Evolutionary conservation across 2,797 vertebrate genomes (phyloP).

Genomic region (Fistularia commersonii): DNA sequence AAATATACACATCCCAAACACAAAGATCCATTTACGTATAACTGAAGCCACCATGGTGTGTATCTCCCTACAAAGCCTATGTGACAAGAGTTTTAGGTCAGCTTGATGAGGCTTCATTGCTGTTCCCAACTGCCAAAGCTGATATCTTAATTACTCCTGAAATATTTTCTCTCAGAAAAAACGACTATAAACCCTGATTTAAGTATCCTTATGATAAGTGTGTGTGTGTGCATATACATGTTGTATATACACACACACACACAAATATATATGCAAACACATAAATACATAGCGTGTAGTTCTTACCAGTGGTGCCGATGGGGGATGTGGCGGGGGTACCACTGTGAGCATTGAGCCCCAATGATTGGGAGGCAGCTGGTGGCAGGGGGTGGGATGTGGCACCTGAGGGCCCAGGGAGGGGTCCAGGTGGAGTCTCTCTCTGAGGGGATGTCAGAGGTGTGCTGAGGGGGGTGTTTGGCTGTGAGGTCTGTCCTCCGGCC

Average conservation of each 20-base stretch:
- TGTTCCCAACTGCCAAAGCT: no score
- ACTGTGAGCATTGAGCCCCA: conserved; percentile 88
- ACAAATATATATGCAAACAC: no score
- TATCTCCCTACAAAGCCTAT: background rate
- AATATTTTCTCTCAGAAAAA: no score
- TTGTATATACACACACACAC: background rate
- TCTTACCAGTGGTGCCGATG: conserved; percentile 90
- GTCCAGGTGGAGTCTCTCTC: conserved; percentile 93
- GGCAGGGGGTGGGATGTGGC: conserved; percentile 78
- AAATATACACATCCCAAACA: conserved; percentile 19
- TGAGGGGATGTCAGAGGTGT: conserved; percentile 96
- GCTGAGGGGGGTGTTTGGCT: conserved; percentile 89
- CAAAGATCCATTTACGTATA: conserved; percentile 6
- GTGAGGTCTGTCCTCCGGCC: conserved; percentile 91
- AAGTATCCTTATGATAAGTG: no score
- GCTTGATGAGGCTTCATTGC: no score
- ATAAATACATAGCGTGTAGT: background rate
- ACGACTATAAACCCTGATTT: no score
- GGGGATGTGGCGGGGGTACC: conserved; percentile 97
- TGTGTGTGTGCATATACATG: no score
- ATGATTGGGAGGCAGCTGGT: conserved; percentile 84
- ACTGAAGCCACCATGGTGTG: conserved; percentile 8
- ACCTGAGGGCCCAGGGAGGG: conserved; percentile 84
- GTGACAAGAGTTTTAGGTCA: background rate
- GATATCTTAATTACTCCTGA: no score